These are phyloP conservation scores for Agapornis canus DNA, from an alignment of 2,797 vertebrate genomes.

Conservation along the genomic window DNA sequence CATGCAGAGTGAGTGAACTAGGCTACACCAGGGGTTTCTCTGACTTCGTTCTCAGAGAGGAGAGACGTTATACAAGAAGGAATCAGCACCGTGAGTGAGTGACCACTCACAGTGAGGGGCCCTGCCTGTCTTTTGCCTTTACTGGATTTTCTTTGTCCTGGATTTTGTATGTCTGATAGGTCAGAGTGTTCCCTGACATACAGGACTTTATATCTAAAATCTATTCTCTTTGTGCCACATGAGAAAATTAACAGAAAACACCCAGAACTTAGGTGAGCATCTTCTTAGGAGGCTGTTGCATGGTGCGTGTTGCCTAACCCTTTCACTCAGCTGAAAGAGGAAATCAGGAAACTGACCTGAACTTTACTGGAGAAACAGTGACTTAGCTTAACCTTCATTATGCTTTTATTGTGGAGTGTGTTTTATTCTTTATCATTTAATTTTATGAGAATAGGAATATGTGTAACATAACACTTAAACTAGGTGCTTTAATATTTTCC, in stretches of 20 bases:
- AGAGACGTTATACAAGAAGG: neutral
- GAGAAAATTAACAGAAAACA: neutral
- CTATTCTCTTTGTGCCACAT: neutral
- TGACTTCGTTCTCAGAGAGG: neutral
- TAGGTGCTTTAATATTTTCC: constrained; percentile 72
- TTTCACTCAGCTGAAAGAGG: neutral
- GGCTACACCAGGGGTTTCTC: neutral
- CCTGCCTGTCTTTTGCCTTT: neutral
- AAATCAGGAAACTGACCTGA: constrained; percentile 19
- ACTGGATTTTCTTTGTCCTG: neutral
- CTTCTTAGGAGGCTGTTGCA: neutral
- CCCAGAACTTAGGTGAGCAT: neutral
- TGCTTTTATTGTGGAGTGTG: constrained; percentile 32
- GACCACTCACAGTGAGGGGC: neutral
- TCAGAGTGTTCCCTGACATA: neutral
- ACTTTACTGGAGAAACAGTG: constrained; percentile 32
- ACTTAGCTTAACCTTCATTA: constrained; percentile 51
- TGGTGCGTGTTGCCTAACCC: neutral
- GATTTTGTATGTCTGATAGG: neutral
- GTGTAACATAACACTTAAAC: constrained; percentile 53
- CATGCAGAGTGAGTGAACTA: neutral
- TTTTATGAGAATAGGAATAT: constrained; percentile 49
- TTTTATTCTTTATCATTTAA: constrained; percentile 68
- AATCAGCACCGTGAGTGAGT: neutral
- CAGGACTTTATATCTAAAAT: neutral